phyloP scores from a whole-genome alignment of 2,113 vertebrate genomes.

The Vulpes ferrilata region DNA sequence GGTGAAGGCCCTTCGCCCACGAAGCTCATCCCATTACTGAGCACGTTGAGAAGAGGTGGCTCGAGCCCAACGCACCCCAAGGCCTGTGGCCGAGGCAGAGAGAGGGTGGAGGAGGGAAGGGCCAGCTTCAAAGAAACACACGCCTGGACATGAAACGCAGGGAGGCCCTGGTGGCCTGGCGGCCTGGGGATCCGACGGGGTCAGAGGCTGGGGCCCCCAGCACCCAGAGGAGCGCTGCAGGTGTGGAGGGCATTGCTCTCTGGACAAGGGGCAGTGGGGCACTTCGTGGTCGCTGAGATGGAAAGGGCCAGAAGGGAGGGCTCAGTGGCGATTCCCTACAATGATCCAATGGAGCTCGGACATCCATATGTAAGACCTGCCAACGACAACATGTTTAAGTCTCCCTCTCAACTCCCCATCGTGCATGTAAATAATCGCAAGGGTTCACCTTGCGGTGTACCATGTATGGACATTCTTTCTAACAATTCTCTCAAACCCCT shows the following conservation, averaged over 20 bases:
- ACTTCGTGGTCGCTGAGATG: too few species aligned
- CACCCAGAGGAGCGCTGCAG: too few species aligned
- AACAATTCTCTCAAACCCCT: neutral
- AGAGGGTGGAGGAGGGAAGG: neutral
- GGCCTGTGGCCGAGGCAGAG: neutral
- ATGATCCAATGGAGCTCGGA: neutral
- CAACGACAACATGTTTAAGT: slow-evolving; percentile 37
- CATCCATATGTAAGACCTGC: neutral
- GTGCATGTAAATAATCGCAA: neutral
- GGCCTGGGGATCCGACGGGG: too few species aligned
- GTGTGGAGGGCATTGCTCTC: too few species aligned
- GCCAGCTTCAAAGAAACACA: neutral
- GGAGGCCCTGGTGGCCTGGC: too few species aligned
- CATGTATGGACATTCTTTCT: neutral
- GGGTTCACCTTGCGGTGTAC: neutral
- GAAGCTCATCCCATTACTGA: neutral
- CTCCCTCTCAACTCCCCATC: neutral
- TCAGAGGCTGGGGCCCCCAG: too few species aligned
- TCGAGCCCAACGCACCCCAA: neutral
- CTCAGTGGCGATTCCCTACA: neutral
- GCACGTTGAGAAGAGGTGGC: neutral
- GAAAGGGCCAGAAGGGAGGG: neutral
- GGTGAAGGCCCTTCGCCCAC: too few species aligned
- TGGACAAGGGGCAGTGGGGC: too few species aligned
- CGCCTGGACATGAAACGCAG: neutral